Evolutionary conservation across 1,140 invertebrate genomes (phyloP).

Genomic region (Platorchestia sp.): DNA sequence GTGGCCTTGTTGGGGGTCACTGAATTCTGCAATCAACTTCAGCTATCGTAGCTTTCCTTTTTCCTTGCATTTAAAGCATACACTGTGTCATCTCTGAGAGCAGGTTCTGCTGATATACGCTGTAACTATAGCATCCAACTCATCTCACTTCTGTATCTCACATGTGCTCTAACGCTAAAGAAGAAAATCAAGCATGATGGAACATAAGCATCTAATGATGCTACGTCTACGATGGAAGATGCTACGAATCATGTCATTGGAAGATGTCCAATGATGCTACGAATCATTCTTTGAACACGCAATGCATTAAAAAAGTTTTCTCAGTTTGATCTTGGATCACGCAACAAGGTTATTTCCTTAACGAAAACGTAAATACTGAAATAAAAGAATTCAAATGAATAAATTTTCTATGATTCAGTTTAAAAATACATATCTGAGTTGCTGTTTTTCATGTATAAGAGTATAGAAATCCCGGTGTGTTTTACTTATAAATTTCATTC

Average conservation of each 20-base stretch:
- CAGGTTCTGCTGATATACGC: not conserved
- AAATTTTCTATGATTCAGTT: no score
- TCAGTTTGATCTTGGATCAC: not conserved
- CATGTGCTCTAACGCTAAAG: not conserved
- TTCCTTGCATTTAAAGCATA: not conserved
- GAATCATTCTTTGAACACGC: no score
- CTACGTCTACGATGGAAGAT: no score
- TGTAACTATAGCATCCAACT: not conserved
- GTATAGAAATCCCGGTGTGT: not conserved
- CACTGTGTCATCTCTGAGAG: not conserved
- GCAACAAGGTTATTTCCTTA: no score
- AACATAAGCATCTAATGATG: no score
- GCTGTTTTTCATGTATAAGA: no score
- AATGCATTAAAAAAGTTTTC: not conserved
- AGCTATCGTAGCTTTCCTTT: not conserved
- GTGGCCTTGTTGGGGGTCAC: not conserved
- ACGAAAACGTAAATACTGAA: no score
- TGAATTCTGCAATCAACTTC: not conserved
- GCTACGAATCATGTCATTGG: no score
- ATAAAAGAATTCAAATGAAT: no score
- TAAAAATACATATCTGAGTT: no score
- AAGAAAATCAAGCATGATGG: not conserved
- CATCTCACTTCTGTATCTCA: not conserved
- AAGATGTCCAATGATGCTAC: no score
- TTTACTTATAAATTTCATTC: not conserved